Evolutionary conservation across 37 sponge, comb jelly and placozoan species (phyloP), one percentile per base, ranked within the genome.

Genomic region (Lycopodina hypogea): DNA sequence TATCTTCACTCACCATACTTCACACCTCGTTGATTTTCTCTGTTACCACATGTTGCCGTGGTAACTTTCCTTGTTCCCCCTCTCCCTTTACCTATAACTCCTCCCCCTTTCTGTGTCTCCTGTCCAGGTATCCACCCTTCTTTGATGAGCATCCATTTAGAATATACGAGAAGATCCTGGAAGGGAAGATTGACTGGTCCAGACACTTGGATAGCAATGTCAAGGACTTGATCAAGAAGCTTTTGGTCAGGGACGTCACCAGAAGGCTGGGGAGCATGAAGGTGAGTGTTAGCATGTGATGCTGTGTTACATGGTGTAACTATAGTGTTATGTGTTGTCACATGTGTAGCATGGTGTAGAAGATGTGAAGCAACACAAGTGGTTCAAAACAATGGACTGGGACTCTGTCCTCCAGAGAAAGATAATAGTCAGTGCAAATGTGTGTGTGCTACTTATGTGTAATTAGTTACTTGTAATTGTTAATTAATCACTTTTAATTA

Each of bases 161-260:
- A 60, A 93, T 92, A 15, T 96, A 96, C 69, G 97, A 96, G 87
- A 96, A 96, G 77, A 93, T 96, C 32, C 78, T 96, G 0, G 89
- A 84, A n/a, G 87, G 87, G 4, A 81, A 82, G 56, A 76, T 90
- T 3, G 97, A 96, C n/a, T 96, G 83, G 75, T 90, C 97, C 7
- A 81, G 79, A 29, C 81, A 83, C 35, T 42, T 96, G 40, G 91
- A 90, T 3, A 68, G 79, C 17, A 80, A 51, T 29, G 85, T 86
- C 21, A 94, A 90, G 68, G 94, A 93, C 57, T 68, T 96, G 33
- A 86, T 96, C 68, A 90, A 88, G 75, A 90, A 82, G 35, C 77
- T 96, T 14, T 59, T 96, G 26, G 80, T 83, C 29, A 71, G 78
- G 23, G 97, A 96, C 72, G 64, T 88, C 0, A 96, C 97, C 1